Conservation (phyloP, 2,113 vertebrate species). For the Lamprotornis superbus region DNA sequence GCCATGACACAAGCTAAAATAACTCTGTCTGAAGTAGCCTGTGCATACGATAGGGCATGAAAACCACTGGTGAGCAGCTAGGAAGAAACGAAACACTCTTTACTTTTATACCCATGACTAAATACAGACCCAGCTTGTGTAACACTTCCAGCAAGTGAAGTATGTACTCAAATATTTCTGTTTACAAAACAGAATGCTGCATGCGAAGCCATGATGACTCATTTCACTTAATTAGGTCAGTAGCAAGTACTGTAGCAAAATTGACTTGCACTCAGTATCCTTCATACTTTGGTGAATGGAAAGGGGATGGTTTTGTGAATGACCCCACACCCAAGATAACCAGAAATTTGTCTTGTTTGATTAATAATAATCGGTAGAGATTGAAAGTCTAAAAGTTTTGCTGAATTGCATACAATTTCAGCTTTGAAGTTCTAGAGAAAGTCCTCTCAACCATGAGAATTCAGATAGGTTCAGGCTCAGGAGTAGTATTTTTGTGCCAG, state of each 20-base stretch:
- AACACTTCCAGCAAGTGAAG: neutral
- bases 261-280: neutral
- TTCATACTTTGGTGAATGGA: neutral
- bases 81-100: neutral
- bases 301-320: neutral
- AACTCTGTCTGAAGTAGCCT: neutral
- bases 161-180: neutral
- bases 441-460: neutral
- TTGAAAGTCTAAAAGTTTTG: neutral
- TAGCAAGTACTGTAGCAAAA: neutral
- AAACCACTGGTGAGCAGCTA: neutral
- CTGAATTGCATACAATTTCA: neutral
- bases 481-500: neutral
- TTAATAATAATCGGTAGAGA: neutral
- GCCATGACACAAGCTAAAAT: neutral
- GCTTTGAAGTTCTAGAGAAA: neutral
- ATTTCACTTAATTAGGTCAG: slow-evolving; percentile 1
- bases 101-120: neutral
- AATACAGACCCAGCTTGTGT: neutral
- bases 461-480: neutral
- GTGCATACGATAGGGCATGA: neutral
- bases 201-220: neutral
- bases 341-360: neutral
- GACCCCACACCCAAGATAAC: neutral
- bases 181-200: neutral